Conservation (phyloP, 35 echinoderm and acorn worm genomes). For the Lytechinus variegatus region DNA sequence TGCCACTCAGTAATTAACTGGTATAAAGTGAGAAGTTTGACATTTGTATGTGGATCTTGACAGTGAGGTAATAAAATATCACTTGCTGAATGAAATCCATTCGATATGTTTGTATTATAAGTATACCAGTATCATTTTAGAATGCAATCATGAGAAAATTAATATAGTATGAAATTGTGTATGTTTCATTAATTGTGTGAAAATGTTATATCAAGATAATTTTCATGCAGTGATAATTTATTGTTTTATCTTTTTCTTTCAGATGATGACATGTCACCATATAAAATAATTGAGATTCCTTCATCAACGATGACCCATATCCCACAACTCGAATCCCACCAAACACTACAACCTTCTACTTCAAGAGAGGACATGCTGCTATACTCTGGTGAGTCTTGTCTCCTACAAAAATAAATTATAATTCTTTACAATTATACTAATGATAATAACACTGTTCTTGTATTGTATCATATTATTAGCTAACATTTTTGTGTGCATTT, state of each 20-base stretch:
- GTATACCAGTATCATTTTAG: background rate
- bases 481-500: too few relatives aligned
- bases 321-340: slow-evolving; percentile 41
- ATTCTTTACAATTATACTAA: too few relatives aligned
- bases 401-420: background rate
- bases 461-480: too few relatives aligned
- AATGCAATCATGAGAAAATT: background rate
- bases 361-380: slow-evolving; percentile 52
- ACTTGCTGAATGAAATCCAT: background rate
- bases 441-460: too few relatives aligned
- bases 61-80: background rate
- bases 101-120: background rate
- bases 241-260: background rate
- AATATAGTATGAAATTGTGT: background rate
- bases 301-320: background rate
- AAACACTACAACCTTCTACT: slow-evolving; percentile 31
- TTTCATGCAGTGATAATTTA: background rate
- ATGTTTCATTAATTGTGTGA: background rate
- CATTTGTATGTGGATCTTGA: background rate
- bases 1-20: background rate
- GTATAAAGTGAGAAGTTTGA: background rate
- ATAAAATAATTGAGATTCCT: slow-evolving; percentile 7
- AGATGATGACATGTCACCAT: slow-evolving; percentile 51
- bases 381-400: background rate
- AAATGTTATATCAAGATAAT: background rate